Evolutionary conservation across 1,140 invertebrate species (phyloP).

Genomic region (Varroa destructor): DNA sequence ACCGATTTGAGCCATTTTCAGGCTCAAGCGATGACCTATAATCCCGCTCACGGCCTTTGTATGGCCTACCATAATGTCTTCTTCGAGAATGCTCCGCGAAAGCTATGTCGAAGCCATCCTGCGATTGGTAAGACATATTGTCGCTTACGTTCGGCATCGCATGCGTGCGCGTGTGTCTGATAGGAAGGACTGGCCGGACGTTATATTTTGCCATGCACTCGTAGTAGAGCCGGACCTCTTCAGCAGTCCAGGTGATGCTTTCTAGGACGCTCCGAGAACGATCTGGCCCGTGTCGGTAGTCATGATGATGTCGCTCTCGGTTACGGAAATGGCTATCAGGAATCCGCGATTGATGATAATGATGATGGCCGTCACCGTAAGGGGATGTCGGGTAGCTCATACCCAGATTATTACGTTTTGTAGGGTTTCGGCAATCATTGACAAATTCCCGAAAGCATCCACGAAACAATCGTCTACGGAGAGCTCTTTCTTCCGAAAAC

Average conservation of each 20-base stretch:
- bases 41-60: too few relatives aligned
- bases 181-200: neutral
- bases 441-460: constrained; percentile 20
- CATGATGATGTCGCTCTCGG: neutral
- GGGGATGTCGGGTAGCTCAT: too few relatives aligned
- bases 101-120: neutral
- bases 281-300: neutral
- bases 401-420: too few relatives aligned
- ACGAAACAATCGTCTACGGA: constrained; percentile 21
- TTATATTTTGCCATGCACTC: constrained; percentile 22
- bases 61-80: neutral
- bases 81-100: neutral
- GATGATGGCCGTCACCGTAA: too few relatives aligned
- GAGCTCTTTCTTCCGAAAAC: neutral
- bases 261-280: neutral
- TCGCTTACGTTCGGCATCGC: neutral
- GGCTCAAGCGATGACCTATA: too few relatives aligned
- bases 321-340: too few relatives aligned
- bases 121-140: neutral
- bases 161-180: neutral
- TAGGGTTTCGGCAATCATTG: neutral
- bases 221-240: constrained; percentile 23
- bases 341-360: too few relatives aligned
- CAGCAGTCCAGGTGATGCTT: constrained; percentile 7
- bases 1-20: neutral